Conservation (phyloP, 2,113 vertebrate species). For the Himantopus leucocephalus region DNA sequence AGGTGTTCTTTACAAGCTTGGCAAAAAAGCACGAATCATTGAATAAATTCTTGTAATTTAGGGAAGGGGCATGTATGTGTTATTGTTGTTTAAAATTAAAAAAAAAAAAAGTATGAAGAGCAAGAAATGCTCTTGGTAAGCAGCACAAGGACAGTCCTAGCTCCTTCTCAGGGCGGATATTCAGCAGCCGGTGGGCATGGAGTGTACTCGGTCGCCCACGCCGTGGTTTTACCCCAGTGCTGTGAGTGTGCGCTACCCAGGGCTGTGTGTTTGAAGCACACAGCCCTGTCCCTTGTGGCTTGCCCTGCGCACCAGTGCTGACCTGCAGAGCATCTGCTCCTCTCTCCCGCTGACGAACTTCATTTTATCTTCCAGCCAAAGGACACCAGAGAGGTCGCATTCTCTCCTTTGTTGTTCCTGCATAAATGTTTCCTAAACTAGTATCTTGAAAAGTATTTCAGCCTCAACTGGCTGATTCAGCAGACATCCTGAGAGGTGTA, state of each 20-base stretch:
- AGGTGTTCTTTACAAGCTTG: background rate
- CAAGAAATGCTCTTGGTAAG: background rate
- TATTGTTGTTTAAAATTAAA: background rate
- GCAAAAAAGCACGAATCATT: background rate
- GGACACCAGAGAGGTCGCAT: background rate
- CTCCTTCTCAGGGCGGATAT: background rate
- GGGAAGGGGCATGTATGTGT: background rate
- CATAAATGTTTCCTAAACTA: background rate
- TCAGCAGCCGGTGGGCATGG: background rate
- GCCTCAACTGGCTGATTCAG: background rate
- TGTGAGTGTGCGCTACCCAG: background rate
- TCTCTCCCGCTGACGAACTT: background rate
- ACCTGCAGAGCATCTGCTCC: background rate
- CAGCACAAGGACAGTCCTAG: background rate
- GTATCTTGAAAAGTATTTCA: background rate
- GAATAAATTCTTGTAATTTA: background rate
- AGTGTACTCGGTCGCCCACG: accelerated
- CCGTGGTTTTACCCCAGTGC: accelerated
- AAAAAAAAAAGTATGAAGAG: background rate
- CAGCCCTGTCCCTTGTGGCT: background rate
- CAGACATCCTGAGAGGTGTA: background rate
- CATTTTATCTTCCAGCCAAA: background rate
- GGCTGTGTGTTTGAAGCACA: accelerated
- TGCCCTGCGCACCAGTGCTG: background rate
- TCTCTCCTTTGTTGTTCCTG: background rate